Evolutionary conservation across 2,113 vertebrate genomes (phyloP).

Genomic region (Serilophus lunatus): DNA sequence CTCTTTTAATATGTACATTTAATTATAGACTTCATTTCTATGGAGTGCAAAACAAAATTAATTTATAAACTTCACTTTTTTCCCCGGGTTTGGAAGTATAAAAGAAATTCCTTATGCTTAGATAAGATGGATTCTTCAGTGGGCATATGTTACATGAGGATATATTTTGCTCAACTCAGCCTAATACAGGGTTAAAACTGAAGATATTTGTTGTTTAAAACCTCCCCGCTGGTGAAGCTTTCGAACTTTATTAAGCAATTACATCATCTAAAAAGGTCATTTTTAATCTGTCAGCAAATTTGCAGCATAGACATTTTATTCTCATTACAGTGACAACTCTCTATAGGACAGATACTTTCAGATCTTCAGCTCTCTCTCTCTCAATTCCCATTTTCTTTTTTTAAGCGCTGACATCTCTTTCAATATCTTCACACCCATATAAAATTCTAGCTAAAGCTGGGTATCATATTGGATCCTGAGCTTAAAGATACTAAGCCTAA

Average conservation of each 20-base stretch:
- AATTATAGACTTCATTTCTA: background rate
- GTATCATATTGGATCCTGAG: background rate
- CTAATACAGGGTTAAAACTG: background rate
- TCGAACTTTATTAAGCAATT: background rate
- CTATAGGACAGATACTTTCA: background rate
- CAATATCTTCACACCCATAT: constrained; percentile 6
- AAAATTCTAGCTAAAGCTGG: constrained; percentile 7
- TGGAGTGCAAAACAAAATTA: background rate
- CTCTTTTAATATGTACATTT: background rate
- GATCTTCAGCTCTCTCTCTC: background rate
- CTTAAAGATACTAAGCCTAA: constrained; percentile 33
- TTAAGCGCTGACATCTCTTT: background rate
- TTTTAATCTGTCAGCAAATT: constrained; percentile 26
- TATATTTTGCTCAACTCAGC: background rate
- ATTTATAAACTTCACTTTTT: background rate
- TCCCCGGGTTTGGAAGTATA: background rate
- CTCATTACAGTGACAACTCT: background rate
- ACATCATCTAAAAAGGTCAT: background rate
- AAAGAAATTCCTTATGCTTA: background rate
- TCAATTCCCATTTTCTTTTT: constrained; percentile 3
- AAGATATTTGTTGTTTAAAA: background rate
- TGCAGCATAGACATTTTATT: constrained; percentile 2
- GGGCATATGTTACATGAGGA: background rate
- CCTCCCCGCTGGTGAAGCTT: background rate
- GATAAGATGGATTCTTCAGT: background rate